Base-by-base conservation (phyloP, 2,113 vertebrate species). In the Morone saxatilis region DNA sequence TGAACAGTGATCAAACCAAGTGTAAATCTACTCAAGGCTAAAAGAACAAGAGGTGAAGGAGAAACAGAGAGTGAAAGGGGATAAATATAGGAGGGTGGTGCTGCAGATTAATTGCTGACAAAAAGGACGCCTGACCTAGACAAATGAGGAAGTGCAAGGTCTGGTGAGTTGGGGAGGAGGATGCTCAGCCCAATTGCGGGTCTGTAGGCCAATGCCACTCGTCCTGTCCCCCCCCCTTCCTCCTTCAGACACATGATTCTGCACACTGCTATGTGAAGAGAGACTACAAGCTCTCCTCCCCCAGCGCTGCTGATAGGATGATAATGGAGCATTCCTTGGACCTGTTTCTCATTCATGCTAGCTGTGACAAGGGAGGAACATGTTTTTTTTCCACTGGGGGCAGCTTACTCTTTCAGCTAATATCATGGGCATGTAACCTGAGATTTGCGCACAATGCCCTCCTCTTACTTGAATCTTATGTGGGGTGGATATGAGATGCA, bases 101-200 rank as follows among this genome's bases (percentile, higher is more conserved):
- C 87, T 77, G 80, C 86, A 93, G 92, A 94, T 95, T 93, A 93
- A 94, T 94, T 93, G 90, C 93, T 93, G 92, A 95, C 94, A 94
- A 95, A 95, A 94, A 89, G 85, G 90, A 94, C 75, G 84, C 90
- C 90, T 89, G 93, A 92, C 91, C 92, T 86, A 89, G 91, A 94
- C 90, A 93, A 93, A 93, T 88, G 92, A 93, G 89, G 89, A 94
- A 93, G 91, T 90, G 81, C 90, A 91, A 89, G 89, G 93, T 92
- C 89, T 90, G 81, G 70, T 82, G 84, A 88, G 83, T 62, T 80
- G 85, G 84, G 77, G 87, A 90, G 88, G 89, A 82, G 90, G 83
- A 85, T 84, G 85, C 84, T 78, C 83, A 68, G 65, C 84, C 78
- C 81, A 74, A 68, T 86, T 91, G 88, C 78, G 38, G 89, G 88